These are phyloP conservation scores for Pterocles burchelli DNA, from an alignment of 2,113 vertebrate species.

Conservation along the genomic window DNA sequence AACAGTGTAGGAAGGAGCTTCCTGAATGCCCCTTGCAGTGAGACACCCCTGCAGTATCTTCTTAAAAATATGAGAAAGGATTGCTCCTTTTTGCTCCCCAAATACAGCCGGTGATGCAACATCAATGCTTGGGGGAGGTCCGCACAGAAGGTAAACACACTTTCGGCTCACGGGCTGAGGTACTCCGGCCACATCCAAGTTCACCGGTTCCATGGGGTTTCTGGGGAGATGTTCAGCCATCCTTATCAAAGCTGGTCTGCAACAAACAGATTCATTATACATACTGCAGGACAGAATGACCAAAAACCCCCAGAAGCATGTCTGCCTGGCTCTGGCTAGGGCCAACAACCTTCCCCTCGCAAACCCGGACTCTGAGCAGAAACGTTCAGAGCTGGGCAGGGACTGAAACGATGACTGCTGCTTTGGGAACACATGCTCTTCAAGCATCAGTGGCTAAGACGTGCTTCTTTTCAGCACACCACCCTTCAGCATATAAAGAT, in stretches of 20 bases:
- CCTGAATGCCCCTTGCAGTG: neutral
- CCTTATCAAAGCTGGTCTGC: neutral
- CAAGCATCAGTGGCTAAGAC: neutral
- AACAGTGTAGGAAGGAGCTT: neutral
- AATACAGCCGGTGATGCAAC: neutral
- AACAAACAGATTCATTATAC: neutral
- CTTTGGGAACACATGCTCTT: neutral
- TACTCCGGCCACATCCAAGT: neutral
- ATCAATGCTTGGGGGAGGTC: neutral
- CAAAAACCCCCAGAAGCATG: neutral
- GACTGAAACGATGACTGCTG: rapidly evolving
- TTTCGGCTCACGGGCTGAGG: neutral
- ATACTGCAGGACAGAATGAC: neutral
- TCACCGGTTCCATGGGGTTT: neutral
- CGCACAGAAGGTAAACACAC: rapidly evolving
- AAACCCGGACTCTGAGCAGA: neutral
- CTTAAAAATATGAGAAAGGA: neutral
- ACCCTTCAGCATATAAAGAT: neutral
- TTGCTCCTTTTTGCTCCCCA: neutral
- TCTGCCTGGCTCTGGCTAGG: neutral
- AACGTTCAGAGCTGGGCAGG: neutral
- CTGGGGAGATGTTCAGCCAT: neutral
- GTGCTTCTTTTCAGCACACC: neutral
- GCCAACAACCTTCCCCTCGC: neutral
- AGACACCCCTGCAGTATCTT: neutral